Conservation (phyloP, 2,113 vertebrate species). For the Centropus bengalensis region DNA sequence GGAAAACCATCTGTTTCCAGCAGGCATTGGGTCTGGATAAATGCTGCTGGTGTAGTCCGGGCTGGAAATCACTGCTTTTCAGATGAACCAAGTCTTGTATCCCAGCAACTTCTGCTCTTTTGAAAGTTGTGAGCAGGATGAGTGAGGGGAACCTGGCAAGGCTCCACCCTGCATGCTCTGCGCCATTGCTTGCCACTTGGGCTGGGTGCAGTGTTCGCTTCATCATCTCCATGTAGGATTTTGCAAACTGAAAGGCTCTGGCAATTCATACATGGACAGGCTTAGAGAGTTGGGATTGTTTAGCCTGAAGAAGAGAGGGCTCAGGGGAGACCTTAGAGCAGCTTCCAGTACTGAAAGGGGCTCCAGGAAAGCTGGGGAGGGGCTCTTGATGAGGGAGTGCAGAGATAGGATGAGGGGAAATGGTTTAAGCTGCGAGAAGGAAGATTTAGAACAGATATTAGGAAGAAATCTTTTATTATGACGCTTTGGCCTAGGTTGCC, state of each 20-base stretch:
- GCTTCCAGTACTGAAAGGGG: too few species aligned
- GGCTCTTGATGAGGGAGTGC: too few species aligned
- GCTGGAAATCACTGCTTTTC: constrained; percentile 2
- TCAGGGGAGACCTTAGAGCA: too few species aligned
- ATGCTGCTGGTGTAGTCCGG: background rate
- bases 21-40: background rate
- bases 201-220: background rate
- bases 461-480: too few species aligned
- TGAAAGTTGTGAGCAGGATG: background rate
- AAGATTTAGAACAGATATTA: too few species aligned
- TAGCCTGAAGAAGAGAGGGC: too few species aligned
- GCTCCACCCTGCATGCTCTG: background rate
- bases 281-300: too few species aligned
- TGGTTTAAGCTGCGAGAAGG: too few species aligned
- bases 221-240: background rate
- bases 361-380: too few species aligned
- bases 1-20: background rate
- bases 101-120: background rate
- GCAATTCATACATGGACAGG: too few species aligned
- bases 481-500: too few species aligned
- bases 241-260: background rate
- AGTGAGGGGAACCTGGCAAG: background rate
- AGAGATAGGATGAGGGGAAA: too few species aligned
- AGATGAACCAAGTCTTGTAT: background rate
- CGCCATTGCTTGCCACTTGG: rapidly evolving